Percentiles rank a stretch among this genome's conserved stretches.
These are phyloP conservation scores for Hypolimnas misippus DNA, from an alignment of 2,888 invertebrate genomes.

Conservation along the genomic window DNA sequence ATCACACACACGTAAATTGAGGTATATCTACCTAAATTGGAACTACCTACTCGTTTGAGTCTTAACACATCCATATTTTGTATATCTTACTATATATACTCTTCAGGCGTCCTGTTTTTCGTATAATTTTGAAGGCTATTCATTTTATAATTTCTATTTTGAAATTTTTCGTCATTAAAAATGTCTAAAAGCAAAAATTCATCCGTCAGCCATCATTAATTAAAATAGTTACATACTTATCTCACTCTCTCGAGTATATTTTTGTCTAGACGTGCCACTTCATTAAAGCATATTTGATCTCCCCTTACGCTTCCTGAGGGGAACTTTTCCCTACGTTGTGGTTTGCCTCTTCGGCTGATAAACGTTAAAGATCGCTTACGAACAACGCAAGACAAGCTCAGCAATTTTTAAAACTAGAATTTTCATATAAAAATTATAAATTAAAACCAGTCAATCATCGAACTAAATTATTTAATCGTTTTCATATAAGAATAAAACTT, in stretches of 20 bases:
- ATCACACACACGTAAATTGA: too few species aligned
- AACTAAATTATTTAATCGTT: too few species aligned
- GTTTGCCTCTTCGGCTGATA: slow-evolving; percentile 25
- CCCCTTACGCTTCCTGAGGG: slow-evolving; percentile 29
- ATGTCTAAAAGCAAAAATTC: neutral
- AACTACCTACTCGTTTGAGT: too few species aligned
- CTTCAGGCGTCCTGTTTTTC: too few species aligned
- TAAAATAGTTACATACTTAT: slow-evolving; percentile 28
- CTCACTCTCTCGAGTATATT: slow-evolving; percentile 14
- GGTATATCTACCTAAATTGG: too few species aligned
- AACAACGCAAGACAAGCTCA: neutral
- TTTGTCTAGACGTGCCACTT: slow-evolving; percentile 29
- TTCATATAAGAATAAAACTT: too few species aligned
- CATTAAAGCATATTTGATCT: slow-evolving; percentile 33
- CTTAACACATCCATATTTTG: too few species aligned
- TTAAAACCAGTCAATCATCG: neutral
- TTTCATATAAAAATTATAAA: neutral
- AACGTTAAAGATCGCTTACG: slow-evolving; percentile 25
- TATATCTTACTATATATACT: too few species aligned
- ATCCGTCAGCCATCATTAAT: slow-evolving; percentile 20
- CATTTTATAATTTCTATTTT: too few species aligned
- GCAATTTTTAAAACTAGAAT: slow-evolving; percentile 3
- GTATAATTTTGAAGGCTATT: too few species aligned
- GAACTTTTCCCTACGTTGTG: slow-evolving; percentile 18
- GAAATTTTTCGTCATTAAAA: neutral